These are phyloP conservation scores for Rhamnusium bicolor DNA, from an alignment of 2,888 invertebrate genomes.

Conservation along the genomic window DNA sequence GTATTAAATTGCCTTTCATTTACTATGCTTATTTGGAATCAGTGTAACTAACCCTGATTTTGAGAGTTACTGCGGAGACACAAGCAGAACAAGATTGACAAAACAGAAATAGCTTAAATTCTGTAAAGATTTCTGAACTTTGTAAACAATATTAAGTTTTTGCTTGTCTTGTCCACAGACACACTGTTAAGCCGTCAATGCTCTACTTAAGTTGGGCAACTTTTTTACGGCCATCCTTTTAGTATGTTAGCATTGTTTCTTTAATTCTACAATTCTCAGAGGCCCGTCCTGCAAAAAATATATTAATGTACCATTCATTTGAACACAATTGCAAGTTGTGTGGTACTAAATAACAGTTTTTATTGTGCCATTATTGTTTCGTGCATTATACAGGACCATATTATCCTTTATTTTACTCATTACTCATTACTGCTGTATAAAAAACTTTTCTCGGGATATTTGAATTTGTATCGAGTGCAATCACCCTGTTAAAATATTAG, in stretches of 20 bases:
- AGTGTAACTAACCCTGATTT: background rate
- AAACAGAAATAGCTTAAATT: constrained; percentile 44
- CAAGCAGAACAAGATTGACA: constrained; percentile 3
- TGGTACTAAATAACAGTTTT: constrained; percentile 59
- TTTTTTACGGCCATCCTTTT: constrained; percentile 60
- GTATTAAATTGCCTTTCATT: background rate
- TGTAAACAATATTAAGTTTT: constrained; percentile 51
- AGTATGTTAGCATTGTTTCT: constrained; percentile 64
- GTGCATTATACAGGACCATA: constrained; percentile 49
- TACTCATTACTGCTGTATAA: constrained; percentile 19
- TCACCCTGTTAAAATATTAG: background rate
- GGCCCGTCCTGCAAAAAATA: constrained; percentile 63
- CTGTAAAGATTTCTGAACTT: constrained; percentile 54
- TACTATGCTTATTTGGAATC: background rate
- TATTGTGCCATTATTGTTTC: constrained; percentile 56
- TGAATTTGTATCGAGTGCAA: background rate
- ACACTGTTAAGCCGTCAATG: constrained; percentile 54
- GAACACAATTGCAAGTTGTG: constrained; percentile 67
- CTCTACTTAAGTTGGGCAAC: constrained; percentile 59
- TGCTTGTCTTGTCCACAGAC: constrained; percentile 47
- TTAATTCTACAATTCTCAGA: constrained; percentile 67
- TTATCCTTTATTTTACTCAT: constrained; percentile 36
- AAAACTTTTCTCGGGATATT: constrained; percentile 5
- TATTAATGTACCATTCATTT: constrained; percentile 69
- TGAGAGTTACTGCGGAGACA: background rate